A percentile compares a stretch with the other conserved stretches of the same genome.
These are phyloP conservation scores for Platycheirus albimanus DNA, from an alignment of 2,888 invertebrate genomes.

Conservation along the genomic window DNA sequence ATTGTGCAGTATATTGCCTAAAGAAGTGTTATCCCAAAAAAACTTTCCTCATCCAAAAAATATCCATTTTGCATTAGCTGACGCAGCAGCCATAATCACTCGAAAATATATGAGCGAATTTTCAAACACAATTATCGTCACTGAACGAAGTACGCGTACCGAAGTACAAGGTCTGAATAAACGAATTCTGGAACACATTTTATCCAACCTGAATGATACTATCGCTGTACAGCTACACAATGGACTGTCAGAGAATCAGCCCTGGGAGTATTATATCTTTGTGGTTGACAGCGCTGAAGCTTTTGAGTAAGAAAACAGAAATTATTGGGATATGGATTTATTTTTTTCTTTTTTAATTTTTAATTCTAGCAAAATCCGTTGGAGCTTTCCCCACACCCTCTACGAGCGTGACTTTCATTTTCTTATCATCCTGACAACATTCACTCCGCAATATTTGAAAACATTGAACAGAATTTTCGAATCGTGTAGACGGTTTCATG, in stretches of 20 bases:
- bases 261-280: conserved; percentile 77
- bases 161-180: conserved; percentile 21
- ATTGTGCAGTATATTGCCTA: not conserved
- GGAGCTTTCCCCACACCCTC: conserved; percentile 62
- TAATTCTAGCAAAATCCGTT: conserved; percentile 71
- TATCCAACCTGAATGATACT: conserved; percentile 65
- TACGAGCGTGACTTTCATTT: conserved; percentile 78
- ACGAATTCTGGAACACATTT: conserved; percentile 74
- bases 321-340: not conserved
- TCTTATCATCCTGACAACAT: conserved; percentile 76
- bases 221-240: conserved; percentile 76
- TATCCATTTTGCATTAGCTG: conserved; percentile 10
- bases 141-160: not conserved
- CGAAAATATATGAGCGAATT: conserved; percentile 10
- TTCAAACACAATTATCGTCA: conserved; percentile 26
- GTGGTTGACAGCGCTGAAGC: conserved; percentile 76
- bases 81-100: not conserved
- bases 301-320: conserved; percentile 76
- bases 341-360: not conserved
- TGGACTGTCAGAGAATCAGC: conserved; percentile 68
- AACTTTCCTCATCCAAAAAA: not conserved
- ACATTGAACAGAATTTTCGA: conserved; percentile 75
- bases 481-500: conserved; percentile 73
- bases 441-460: not conserved
- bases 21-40: not conserved